Conservation (phyloP, 2,888 invertebrate genomes). For the Dolomedes plantarius region DNA sequence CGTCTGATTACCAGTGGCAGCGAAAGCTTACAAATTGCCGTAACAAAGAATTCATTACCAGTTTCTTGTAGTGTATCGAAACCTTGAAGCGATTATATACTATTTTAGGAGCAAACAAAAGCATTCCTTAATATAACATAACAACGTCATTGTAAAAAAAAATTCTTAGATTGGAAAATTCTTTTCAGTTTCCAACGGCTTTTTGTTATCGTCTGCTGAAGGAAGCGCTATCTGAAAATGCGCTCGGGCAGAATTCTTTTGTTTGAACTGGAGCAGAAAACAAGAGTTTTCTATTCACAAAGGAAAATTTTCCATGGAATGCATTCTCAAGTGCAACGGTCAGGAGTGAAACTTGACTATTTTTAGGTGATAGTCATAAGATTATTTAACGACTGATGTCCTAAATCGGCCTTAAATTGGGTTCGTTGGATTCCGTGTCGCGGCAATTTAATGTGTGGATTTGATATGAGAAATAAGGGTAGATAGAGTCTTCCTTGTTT, state of each 20-base stretch:
- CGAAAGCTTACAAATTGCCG: neutral
- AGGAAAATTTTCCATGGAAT: constrained; percentile 4
- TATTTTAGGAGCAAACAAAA: constrained; percentile 2
- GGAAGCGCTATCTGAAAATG: neutral
- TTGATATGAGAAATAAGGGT: neutral
- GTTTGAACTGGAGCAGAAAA: neutral
- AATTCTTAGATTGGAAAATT: neutral
- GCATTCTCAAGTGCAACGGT: neutral
- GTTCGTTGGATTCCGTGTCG: neutral
- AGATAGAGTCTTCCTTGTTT: too few species aligned
- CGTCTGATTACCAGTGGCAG: too few species aligned
- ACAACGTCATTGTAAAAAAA: neutral
- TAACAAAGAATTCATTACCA: neutral
- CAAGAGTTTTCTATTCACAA: neutral
- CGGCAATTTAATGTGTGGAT: too few species aligned
- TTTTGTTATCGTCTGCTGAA: constrained; percentile 12
- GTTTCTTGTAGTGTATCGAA: neutral
- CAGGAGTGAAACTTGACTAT: neutral
- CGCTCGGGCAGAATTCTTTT: neutral
- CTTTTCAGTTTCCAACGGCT: neutral
- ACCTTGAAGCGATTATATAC: neutral
- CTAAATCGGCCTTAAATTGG: neutral
- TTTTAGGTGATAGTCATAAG: neutral
- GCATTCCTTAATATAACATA: neutral
- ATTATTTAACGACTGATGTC: neutral